phyloP scores from a whole-genome alignment of 2,113 vertebrate species.

The Nycticryphes semicollaris region DNA sequence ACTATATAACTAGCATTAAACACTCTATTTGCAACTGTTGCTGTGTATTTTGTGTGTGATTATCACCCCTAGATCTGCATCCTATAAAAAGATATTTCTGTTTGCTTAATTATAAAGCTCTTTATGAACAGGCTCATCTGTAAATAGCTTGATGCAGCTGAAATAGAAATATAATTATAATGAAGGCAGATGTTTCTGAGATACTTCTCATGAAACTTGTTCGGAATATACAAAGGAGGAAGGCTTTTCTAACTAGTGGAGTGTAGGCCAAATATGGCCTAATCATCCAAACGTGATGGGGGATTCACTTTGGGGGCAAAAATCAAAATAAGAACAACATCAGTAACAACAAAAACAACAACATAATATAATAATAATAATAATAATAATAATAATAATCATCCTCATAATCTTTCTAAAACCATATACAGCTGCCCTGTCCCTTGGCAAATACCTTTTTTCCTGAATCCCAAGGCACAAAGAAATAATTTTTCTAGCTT shows the following conservation, averaged over 20 bases:
- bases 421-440: background rate
- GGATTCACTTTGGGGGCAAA: background rate
- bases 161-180: slow-evolving; percentile 89
- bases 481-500: background rate
- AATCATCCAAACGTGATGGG: background rate
- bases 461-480: background rate
- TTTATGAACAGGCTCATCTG: slow-evolving; percentile 84
- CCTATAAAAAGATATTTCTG: slow-evolving; percentile 89
- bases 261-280: slow-evolving; percentile 1
- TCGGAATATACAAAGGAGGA: slow-evolving; percentile 76
- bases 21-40: slow-evolving; percentile 85
- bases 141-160: slow-evolving; percentile 87
- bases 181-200: slow-evolving; percentile 85
- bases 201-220: slow-evolving; percentile 78
- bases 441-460: background rate
- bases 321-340: background rate
- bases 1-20: slow-evolving; percentile 82
- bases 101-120: slow-evolving; percentile 88
- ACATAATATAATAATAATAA: no score
- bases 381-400: background rate
- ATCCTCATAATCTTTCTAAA: background rate
- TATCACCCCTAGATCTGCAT: slow-evolving; percentile 84
- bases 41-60: slow-evolving; percentile 86
- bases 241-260: slow-evolving; percentile 36
- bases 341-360: background rate